Evolutionary conservation across 2,797 vertebrate species (phyloP), one percentile per base, ranked within the genome.

Genomic region (Odontamblyopus rebecca): DNA sequence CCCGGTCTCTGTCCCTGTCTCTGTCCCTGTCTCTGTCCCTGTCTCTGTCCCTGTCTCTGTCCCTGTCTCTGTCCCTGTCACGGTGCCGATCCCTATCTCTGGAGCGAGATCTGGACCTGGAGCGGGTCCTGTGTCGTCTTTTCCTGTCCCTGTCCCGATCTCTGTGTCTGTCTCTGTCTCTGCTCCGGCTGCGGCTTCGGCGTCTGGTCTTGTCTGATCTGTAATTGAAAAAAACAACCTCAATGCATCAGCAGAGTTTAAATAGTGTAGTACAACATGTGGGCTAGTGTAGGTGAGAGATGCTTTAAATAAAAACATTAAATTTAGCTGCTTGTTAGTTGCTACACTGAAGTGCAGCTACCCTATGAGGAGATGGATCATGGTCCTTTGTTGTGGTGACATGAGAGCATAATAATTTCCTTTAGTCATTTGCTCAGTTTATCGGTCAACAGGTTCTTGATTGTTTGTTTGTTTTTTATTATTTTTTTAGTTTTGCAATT

Each of bases 151-250:
- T 84, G 32, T 94, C 95, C 44, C 44, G 44, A 48, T 48, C 94
- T 80, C 91, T 84, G 18, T 86, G 69, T 1, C 85, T 19, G 61
- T 90, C 81, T 16, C 74, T 63, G 70, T 94, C 95, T 87, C 90
- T 85, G 29, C 93, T 94, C 70, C 92, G 93, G 81, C 96, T 98
- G 50, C 89, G 92, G 72, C 93, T 96, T 85, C 81, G 87, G 7
- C 86, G 95, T 51, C 87, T 95, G 85, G 88, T 97, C 6, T 75
- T 91, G 73, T 96, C 80, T 48, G 84, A 85, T 79, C 90, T 86
- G 27, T 41, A 44, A 5, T 6, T 2, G 29, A 50, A 15, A 65
- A 65, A 0, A 27, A 19, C 5, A 38, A 38, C 7, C n/a, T n/a
- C n/a, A 38, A n/a, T 38, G 5, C 2, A 60, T 29, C 7, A 60